Evolutionary conservation across 1,140 invertebrate species (phyloP).

Genomic region (Piezodorus guildinii): DNA sequence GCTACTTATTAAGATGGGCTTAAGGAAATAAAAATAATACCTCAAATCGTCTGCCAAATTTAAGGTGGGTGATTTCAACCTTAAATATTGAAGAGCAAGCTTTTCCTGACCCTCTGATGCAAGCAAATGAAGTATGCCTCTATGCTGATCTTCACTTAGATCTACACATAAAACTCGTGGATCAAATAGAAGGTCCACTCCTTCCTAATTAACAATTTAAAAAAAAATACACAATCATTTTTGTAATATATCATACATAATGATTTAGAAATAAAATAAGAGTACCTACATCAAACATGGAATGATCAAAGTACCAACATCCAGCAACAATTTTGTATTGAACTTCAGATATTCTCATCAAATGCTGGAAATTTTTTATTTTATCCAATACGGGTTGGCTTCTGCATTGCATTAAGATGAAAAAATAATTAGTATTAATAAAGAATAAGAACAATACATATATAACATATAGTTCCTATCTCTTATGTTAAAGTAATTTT

Average conservation of each 20-base stretch:
- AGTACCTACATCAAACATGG: not conserved
- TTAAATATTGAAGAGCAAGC: conserved; percentile 7
- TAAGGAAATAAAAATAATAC: not conserved
- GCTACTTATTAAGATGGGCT: no score
- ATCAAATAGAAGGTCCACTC: not conserved
- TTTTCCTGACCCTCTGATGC: not conserved
- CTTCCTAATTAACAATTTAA: conserved; percentile 3
- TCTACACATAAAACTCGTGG: not conserved
- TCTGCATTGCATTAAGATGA: not conserved
- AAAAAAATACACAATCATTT: no score
- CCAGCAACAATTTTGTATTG: conserved; percentile 7
- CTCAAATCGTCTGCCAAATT: not conserved
- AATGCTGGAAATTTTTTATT: conserved; percentile 5
- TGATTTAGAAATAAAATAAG: not conserved
- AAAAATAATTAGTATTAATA: not conserved
- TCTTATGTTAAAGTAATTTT: no score
- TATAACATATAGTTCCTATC: no score
- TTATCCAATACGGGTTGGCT: not conserved
- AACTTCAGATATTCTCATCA: conserved; percentile 3
- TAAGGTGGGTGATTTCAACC: not conserved
- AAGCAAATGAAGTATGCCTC: not conserved
- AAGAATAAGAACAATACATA: no score
- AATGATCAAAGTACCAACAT: conserved; percentile 6
- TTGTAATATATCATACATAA: no score
- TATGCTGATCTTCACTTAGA: conserved; percentile 1